These are phyloP conservation scores for Idris sp. DNA, from an alignment of 1,140 invertebrate genomes.

Conservation along the genomic window DNA sequence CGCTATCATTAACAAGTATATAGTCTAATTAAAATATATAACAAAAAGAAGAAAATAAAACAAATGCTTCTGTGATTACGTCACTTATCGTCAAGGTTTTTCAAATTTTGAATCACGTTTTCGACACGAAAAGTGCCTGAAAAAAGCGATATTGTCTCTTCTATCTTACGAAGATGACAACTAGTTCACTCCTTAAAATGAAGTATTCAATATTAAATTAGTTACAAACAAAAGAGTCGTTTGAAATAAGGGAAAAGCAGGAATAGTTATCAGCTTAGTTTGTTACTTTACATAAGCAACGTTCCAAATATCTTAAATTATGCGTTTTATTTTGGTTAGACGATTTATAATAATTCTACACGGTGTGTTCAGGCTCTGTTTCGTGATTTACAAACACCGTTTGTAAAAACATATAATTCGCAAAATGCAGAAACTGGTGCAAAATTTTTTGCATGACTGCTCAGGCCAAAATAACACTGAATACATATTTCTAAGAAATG, in stretches of 20 bases:
- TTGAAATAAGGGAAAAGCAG: not conserved
- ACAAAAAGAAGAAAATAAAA: conserved; percentile 64
- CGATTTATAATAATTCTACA: not conserved
- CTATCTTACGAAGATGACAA: conserved; percentile 26
- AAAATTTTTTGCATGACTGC: conserved; percentile 13
- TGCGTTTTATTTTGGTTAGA: not conserved
- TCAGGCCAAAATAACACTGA: conserved; percentile 27
- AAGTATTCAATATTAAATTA: conserved; percentile 27
- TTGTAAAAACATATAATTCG: conserved; percentile 16
- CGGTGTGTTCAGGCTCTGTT: conserved; percentile 45
- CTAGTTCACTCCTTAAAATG: conserved; percentile 32
- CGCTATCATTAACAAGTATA: conserved; percentile 71
- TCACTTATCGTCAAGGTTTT: conserved; percentile 71
- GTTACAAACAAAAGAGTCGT: conserved; percentile 10
- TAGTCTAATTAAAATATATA: conserved; percentile 75
- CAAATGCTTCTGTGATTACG: conserved; percentile 78
- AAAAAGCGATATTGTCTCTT: conserved; percentile 45
- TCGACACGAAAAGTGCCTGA: conserved; percentile 65
- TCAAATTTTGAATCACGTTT: conserved; percentile 58
- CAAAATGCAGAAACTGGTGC: conserved; percentile 8
- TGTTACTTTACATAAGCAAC: conserved; percentile 5
- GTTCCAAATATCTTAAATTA: not conserved
- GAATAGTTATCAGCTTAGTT: not conserved
- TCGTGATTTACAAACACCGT: conserved; percentile 42
- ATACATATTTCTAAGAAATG: conserved; percentile 24